Percentiles rank a stretch among this genome's conserved stretches.
Evolutionary conservation across 2,797 vertebrate genomes (phyloP).

Genomic region (Peromyscus attwateri): DNA sequence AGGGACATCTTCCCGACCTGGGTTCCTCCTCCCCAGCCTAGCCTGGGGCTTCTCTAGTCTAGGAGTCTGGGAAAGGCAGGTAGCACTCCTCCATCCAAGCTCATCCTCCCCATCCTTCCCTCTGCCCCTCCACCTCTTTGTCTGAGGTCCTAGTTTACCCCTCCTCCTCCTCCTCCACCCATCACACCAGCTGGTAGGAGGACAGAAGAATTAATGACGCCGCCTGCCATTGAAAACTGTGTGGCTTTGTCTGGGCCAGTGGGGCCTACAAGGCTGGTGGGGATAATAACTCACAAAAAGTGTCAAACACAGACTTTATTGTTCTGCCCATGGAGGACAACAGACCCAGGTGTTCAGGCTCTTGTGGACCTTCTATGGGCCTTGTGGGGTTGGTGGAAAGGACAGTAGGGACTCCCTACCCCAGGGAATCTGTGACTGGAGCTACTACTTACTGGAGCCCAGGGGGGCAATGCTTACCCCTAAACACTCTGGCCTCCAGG

Average conservation of each 20-base stretch:
- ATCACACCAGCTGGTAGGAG: neutral
- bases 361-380: neutral
- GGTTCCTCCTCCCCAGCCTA: neutral
- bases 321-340: neutral
- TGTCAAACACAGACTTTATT: constrained; percentile 30
- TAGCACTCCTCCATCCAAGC: neutral
- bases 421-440: neutral
- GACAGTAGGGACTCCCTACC: neutral
- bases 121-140: neutral
- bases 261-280: constrained; percentile 20
- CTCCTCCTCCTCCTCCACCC: neutral
- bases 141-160: neutral
- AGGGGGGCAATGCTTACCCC: neutral
- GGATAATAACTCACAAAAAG: constrained; percentile 31
- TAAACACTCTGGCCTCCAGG: neutral
- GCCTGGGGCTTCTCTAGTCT: neutral
- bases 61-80: neutral
- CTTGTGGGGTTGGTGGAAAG: neutral
- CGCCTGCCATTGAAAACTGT: neutral
- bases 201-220: neutral
- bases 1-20: neutral
- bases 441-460: neutral
- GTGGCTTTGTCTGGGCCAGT: constrained; percentile 36
- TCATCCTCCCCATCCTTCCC: rapidly evolving
- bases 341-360: constrained; percentile 11